phyloP scores from a whole-genome alignment of 2,113 vertebrate genomes.

The Dascyllus trimaculatus region DNA sequence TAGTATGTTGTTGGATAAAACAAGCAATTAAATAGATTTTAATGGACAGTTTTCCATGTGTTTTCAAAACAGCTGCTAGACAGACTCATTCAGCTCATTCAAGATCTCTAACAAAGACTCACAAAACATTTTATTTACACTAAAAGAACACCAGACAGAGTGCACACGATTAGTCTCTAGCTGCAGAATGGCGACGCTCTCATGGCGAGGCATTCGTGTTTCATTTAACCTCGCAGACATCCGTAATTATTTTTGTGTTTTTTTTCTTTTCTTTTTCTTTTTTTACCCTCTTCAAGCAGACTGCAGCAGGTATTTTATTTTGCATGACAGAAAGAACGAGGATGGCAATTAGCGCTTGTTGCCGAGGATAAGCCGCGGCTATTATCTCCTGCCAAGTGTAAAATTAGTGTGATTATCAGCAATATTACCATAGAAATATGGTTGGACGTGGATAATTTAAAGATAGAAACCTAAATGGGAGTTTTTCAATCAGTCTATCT shows the following conservation, averaged over 20 bases:
- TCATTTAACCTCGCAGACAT: slow-evolving; percentile 34
- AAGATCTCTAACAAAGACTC: no score
- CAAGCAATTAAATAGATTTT: neutral
- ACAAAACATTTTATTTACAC: neutral
- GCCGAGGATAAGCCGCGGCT: slow-evolving; percentile 27
- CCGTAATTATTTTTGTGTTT: slow-evolving; percentile 41
- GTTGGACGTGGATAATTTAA: slow-evolving; percentile 58
- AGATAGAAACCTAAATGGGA: slow-evolving; percentile 67
- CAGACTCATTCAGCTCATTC: neutral
- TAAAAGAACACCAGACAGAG: neutral
- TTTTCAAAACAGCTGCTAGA: no score
- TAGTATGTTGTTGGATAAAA: neutral
- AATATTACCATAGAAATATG: slow-evolving; percentile 58
- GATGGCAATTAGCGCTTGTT: slow-evolving; percentile 61
- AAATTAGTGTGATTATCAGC: slow-evolving; percentile 75
- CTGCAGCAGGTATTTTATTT: slow-evolving; percentile 50
- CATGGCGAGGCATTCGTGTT: neutral
- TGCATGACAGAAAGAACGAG: slow-evolving; percentile 47
- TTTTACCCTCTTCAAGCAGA: slow-evolving; percentile 1
- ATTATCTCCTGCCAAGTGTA: slow-evolving; percentile 77
- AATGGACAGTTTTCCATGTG: no score
- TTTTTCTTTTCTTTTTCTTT: no score
- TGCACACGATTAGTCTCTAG: neutral
- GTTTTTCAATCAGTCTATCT: slow-evolving; percentile 75
- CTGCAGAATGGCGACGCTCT: neutral